Evolutionary conservation across 2,113 vertebrate genomes (phyloP).

Genomic region (Oriolus oriolus): DNA sequence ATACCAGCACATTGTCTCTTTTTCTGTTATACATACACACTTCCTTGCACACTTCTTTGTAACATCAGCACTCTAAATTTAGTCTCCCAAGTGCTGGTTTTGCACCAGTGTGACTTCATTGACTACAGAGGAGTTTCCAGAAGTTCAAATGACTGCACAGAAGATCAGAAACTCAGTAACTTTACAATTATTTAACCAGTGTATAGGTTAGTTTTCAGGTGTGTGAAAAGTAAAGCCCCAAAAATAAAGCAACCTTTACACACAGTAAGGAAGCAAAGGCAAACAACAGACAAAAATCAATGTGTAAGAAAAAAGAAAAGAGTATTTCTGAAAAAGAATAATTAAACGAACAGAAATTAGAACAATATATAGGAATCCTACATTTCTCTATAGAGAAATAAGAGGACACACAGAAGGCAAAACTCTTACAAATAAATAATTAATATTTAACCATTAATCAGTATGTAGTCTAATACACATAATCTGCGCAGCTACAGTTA

Average conservation of each 20-base stretch:
- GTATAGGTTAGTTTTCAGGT: background rate
- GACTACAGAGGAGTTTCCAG: background rate
- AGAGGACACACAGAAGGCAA: background rate
- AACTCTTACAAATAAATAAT: background rate
- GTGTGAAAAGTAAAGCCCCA: background rate
- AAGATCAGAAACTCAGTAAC: background rate
- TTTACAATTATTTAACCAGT: background rate
- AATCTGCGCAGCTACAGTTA: background rate
- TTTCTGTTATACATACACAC: background rate
- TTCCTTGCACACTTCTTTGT: background rate
- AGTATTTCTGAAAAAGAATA: background rate
- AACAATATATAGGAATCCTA: background rate
- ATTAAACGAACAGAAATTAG: background rate
- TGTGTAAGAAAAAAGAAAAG: background rate
- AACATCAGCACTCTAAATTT: background rate
- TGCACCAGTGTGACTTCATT: background rate
- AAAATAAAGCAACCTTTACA: background rate
- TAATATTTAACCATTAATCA: background rate
- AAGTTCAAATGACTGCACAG: background rate
- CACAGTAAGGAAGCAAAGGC: background rate
- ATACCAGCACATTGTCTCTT: fast-evolving
- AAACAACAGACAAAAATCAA: background rate
- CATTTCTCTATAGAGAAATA: background rate
- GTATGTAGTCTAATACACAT: background rate
- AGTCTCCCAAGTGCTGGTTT: background rate